These are phyloP conservation scores for Orchesellides sinensis DNA, from an alignment of 2,888 invertebrate genomes.

Conservation along the genomic window DNA sequence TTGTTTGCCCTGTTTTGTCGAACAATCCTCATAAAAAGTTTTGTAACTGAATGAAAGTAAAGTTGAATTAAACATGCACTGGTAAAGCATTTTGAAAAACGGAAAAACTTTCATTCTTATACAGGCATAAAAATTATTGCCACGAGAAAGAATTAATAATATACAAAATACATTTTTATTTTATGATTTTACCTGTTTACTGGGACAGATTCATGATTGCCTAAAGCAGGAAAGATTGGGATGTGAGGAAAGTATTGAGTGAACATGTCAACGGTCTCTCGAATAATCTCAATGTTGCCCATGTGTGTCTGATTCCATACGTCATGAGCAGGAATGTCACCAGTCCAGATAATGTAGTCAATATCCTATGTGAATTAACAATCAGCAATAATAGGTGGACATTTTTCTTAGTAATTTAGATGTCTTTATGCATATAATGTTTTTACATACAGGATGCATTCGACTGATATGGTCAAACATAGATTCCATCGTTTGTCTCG, in stretches of 20 bases:
- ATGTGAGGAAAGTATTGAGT: conserved; percentile 92
- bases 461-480: conserved; percentile 93
- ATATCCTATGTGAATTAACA: conserved; percentile 82
- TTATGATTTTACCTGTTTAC: conserved; percentile 87
- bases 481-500: conserved; percentile 93
- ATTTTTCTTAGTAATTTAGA: neutral
- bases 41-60: neutral
- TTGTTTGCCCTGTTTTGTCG: neutral
- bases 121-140: neutral
- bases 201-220: conserved; percentile 97
- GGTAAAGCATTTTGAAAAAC: neutral
- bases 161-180: neutral
- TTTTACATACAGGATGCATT: conserved; percentile 87
- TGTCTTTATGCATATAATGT: no score
- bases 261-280: conserved; percentile 91
- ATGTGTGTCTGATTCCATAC: conserved; percentile 91
- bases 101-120: neutral
- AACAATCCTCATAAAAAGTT: neutral
- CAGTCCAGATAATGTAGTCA: conserved; percentile 96
- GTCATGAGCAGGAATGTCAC: conserved; percentile 97
- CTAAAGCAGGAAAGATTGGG: conserved; percentile 95
- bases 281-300: conserved; percentile 90
- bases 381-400: neutral
- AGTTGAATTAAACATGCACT: neutral
- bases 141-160: neutral